These are phyloP conservation scores for Sesamia inferens DNA, from an alignment of 2,888 invertebrate genomes.

Conservation along the genomic window DNA sequence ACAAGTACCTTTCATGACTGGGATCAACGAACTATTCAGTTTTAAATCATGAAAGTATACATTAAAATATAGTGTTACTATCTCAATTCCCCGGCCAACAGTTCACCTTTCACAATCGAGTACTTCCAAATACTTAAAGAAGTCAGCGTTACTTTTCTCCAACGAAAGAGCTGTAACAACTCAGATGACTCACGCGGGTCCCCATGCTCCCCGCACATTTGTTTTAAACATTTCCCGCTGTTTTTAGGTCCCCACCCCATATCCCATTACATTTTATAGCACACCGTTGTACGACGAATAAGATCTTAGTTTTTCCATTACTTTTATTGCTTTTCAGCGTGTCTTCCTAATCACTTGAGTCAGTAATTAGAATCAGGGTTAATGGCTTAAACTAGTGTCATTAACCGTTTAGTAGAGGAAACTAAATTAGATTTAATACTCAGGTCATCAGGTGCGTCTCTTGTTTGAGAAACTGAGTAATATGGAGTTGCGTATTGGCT, in stretches of 20 bases:
- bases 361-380: constrained; percentile 75
- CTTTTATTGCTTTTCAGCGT: constrained; percentile 78
- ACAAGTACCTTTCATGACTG: constrained; percentile 1
- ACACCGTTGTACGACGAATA: constrained; percentile 61
- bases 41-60: constrained; percentile 26
- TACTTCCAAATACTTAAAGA: constrained; percentile 13
- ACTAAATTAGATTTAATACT: constrained; percentile 57
- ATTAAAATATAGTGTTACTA: constrained; percentile 13
- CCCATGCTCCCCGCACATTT: constrained; percentile 10
- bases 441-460: constrained; percentile 27
- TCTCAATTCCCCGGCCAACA: neutral
- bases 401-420: constrained; percentile 66
- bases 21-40: constrained; percentile 2
- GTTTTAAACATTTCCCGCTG: constrained; percentile 36
- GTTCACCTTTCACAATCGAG: constrained; percentile 9
- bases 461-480: constrained; percentile 16
- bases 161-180: neutral
- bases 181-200: constrained; percentile 5
- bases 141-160: constrained; percentile 8
- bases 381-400: constrained; percentile 65
- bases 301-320: constrained; percentile 81
- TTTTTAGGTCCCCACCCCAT: constrained; percentile 50
- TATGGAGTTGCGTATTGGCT: constrained; percentile 1
- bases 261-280: constrained; percentile 64
- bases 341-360: constrained; percentile 75